Evolutionary conservation across 2,113 vertebrate genomes (phyloP), one percentile per base, ranked within the genome.

Genomic region (Hydropotes inermis): DNA sequence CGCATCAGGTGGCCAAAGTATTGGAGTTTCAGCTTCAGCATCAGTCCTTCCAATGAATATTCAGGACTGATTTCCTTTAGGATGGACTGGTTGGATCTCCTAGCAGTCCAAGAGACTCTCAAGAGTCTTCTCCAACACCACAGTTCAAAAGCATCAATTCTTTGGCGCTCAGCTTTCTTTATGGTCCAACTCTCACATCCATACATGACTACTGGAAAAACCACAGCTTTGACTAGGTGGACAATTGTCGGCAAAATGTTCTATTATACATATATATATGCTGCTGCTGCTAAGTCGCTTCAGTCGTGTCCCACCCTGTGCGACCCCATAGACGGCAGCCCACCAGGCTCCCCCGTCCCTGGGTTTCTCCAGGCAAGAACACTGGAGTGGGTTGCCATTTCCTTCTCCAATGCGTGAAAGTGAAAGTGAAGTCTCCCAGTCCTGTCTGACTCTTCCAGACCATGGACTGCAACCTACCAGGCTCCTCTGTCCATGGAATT

Each of bases 61-160:
- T 21, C 64, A 21, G 33, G 33, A 67, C 64, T 36, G 33, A 21
- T 67, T 0, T 67, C 64, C 64, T 70, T 70, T 36, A 70, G 64
- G n/a, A 70, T 70, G 0, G 64, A 2, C n/a, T 70, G 64, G 64
- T 21, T 70, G 0, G n/a, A 36, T 36, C 9, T 70, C 64, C n/a
- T 36, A 0, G n/a, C n/a, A 36, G n/a, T 70, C 17, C n/a, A 70
- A 11, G n/a, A n/a, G 64, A 70, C 64, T 36, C 64, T 70, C n/a
- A 36, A 21, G 64, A 36, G 64, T 70, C 64, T 67, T 67, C 33
- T 67, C 61, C 64, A 36, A 21, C 64, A 70, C n/a, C 9, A 5
- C n/a, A 67, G n/a, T 36, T 36, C n/a, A 36, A 36, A 70, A 70
- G n/a, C 64, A 36, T 36, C n/a, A 36, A 0, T 70, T 36, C n/a